phyloP scores from a whole-genome alignment of 2,113 vertebrate genomes.

The Pygoscelis antarcticus region DNA sequence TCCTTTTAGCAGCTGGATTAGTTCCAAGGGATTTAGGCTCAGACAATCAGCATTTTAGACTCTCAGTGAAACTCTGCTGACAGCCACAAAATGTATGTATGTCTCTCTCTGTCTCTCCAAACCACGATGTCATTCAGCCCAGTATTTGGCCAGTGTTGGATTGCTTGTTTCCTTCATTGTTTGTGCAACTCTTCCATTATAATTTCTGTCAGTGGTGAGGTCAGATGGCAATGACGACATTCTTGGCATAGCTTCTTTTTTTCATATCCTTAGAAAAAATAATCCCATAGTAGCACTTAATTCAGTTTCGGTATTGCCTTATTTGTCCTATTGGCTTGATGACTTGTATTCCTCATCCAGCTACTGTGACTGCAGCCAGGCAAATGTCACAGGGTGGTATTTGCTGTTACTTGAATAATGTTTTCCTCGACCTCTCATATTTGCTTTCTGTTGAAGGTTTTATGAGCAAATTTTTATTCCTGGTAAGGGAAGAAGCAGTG shows the following conservation, averaged over 20 bases:
- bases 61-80: constrained; percentile 22
- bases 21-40: not conserved
- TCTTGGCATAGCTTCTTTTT: constrained; percentile 33
- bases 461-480: constrained; percentile 1
- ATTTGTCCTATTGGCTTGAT: constrained; percentile 50
- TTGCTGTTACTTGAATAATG: not conserved
- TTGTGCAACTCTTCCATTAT: constrained; percentile 33
- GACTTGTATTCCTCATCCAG: not conserved
- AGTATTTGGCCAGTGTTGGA: not conserved
- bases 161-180: not conserved
- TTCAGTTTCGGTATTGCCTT: constrained; percentile 53
- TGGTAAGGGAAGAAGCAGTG: not conserved
- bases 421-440: not conserved
- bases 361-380: constrained; percentile 16
- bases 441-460: not conserved
- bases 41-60: not conserved
- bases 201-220: constrained; percentile 15
- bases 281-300: constrained; percentile 50
- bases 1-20: not conserved
- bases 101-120: not conserved
- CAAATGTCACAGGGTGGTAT: not conserved
- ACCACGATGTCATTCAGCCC: not conserved
- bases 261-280: constrained; percentile 18
- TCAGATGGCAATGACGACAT: constrained; percentile 39
- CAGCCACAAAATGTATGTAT: not conserved